Conservation (phyloP, 2,113 vertebrate genomes). For the Caretta caretta region DNA sequence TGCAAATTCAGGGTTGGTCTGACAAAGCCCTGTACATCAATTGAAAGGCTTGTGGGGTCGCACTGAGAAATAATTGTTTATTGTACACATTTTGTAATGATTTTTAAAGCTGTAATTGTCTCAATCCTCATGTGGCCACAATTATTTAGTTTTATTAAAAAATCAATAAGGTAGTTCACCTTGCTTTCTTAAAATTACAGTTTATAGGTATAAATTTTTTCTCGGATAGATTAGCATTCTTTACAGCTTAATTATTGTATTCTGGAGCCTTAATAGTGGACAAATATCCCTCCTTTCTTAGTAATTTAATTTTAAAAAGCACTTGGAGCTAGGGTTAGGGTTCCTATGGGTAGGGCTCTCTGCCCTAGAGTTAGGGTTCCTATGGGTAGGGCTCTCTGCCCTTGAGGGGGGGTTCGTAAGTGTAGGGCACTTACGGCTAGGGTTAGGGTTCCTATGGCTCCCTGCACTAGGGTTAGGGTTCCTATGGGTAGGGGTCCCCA, state of each 20-base stretch:
- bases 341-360: no score
- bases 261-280: slow-evolving; percentile 9
- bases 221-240: slow-evolving; percentile 65
- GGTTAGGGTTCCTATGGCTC: no score
- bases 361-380: no score
- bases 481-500: no score
- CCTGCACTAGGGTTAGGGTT: no score
- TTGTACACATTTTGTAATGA: slow-evolving; percentile 50
- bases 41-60: slow-evolving; percentile 49
- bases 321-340: not conserved
- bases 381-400: no score
- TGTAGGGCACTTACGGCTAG: no score
- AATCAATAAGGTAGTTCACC: slow-evolving; percentile 39
- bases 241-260: slow-evolving; percentile 64
- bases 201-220: slow-evolving; percentile 63
- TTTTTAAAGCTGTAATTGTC: slow-evolving; percentile 44
- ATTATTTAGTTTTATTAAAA: slow-evolving; percentile 57
- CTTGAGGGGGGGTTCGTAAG: no score
- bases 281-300: not conserved
- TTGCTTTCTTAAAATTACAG: slow-evolving; percentile 57
- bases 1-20: not conserved
- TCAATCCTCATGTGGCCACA: slow-evolving; percentile 43
- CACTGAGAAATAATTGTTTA: slow-evolving; percentile 75
- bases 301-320: slow-evolving; percentile 30
- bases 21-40: slow-evolving; percentile 9